phyloP scores from a whole-genome alignment of 92 coral and sea anemone genomes.

The Palythoa heliodiscus region DNA sequence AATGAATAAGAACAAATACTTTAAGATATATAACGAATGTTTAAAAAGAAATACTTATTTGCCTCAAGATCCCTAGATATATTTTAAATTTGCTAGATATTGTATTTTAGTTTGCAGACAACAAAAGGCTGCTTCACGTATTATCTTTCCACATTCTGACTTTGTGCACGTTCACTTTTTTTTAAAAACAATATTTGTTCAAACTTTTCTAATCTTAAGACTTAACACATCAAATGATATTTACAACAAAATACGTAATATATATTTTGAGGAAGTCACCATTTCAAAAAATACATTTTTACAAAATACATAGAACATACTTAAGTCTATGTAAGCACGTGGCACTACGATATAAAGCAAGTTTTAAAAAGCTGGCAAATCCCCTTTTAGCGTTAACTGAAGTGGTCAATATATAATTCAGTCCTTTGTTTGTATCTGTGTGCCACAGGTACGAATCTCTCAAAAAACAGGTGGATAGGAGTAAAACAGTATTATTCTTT shows the following conservation, averaged over 20 bases:
- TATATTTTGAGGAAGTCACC: no score
- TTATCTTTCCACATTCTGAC: background rate
- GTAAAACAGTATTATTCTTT: background rate
- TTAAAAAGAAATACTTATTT: no score
- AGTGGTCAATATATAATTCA: background rate
- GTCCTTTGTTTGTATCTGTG: background rate
- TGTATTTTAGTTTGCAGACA: slow-evolving; percentile 11
- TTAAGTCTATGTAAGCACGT: background rate
- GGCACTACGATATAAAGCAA: background rate
- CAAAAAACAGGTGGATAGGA: background rate
- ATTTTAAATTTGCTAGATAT: background rate
- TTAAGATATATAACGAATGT: no score
- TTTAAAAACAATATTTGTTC: background rate
- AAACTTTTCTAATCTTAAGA: no score
- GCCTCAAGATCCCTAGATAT: background rate
- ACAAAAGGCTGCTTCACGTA: background rate
- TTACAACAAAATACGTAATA: background rate
- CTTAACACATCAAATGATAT: background rate
- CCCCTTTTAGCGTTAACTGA: background rate
- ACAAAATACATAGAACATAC: no score
- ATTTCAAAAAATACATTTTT: no score
- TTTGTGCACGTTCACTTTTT: background rate
- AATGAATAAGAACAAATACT: no score
- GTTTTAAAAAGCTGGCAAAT: background rate
- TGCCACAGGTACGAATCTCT: slow-evolving; percentile 7